A percentile compares a stretch with the other conserved stretches of the same genome.
Evolutionary conservation across 2,797 vertebrate genomes (phyloP).

Genomic region (Thunnus albacares): DNA sequence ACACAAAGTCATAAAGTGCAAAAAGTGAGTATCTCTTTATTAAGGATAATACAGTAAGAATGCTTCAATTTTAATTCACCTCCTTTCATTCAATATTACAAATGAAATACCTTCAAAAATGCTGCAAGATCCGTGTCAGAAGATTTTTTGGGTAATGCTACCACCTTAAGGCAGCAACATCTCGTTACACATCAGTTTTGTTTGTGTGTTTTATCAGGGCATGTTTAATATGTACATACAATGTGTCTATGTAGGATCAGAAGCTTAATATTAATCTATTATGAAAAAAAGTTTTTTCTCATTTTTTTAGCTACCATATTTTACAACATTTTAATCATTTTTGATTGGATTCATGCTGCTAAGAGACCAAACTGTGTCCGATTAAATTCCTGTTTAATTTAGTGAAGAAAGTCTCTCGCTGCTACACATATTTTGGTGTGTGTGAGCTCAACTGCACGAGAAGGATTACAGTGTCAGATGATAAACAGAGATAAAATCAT

Average conservation of each 20-base stretch:
- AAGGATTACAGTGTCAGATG: not conserved
- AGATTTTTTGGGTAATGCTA: conserved; percentile 16
- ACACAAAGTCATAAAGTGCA: conserved; percentile 59
- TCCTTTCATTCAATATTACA: not conserved
- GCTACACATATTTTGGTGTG: not conserved
- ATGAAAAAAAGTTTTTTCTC: not conserved
- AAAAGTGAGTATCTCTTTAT: conserved; percentile 62
- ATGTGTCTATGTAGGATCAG: not conserved
- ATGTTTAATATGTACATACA: conserved; percentile 13
- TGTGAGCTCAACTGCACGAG: not conserved
- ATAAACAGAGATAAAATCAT: conserved; percentile 14
- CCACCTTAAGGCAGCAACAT: conserved; percentile 32
- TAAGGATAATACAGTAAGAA: conserved; percentile 49
- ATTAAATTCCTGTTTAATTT: not conserved
- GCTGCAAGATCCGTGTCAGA: not conserved
- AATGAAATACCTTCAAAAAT: not conserved
- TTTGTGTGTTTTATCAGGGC: not conserved
- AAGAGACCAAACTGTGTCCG: not conserved
- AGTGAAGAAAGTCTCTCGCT: not conserved
- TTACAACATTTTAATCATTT: not conserved
- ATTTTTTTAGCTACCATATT: not conserved
- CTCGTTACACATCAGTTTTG: conserved; percentile 22
- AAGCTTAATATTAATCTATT: not conserved
- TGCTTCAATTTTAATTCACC: conserved; percentile 4
- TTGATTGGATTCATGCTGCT: not conserved